Evolutionary conservation across 1,140 invertebrate species (phyloP), one percentile per base, ranked within the genome.

Genomic region (Ladona fulva): DNA sequence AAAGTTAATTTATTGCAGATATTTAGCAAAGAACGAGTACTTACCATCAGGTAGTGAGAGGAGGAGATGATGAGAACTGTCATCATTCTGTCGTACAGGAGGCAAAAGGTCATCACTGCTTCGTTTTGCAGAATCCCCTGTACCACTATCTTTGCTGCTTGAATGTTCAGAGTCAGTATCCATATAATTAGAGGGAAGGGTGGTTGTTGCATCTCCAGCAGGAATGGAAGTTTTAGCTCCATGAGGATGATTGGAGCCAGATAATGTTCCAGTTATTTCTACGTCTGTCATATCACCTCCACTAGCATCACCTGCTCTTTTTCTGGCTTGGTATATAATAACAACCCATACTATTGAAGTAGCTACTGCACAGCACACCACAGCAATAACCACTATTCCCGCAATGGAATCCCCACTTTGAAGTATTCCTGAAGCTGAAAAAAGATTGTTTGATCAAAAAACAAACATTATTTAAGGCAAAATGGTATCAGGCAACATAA

Each of bases 281-380:
- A 16, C 52, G 1, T 66, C 52, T 6, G 52, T 12, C 75, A 77
- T 74, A 25, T 74, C 59, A 75, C 77, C 42, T 37, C 75, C n/a
- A 52, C 74, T 42, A 79, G 76, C 25, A 52, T 59, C 66, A 42
- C 76, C 79, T 81, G 90, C 86, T 19, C 89, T 87, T 83, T 90
- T 90, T 76, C 92, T 85, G 0, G 94, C 94, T 81, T 95, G 92
- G 83, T 97, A 96, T 81, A 97, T 96, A 78, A 97, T 93, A 8
- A 95, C 90, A 14, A 96, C 94, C 95, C 95, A 97, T 29, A 97
- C 89, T 14, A 96, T 88, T 0, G 95, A 97, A 5, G 95, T 97
- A 6, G 91, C 90, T 22, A 97, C 93, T 42, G 95, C 92, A 84
- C 95, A 96, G 84, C 94, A 94, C 25, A 96, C 94, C 0, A 96